Percentiles rank a stretch among this genome's conserved stretches.
phyloP scores from a whole-genome alignment of 2,888 invertebrate genomes.

The Eupithecia tripunctaria region DNA sequence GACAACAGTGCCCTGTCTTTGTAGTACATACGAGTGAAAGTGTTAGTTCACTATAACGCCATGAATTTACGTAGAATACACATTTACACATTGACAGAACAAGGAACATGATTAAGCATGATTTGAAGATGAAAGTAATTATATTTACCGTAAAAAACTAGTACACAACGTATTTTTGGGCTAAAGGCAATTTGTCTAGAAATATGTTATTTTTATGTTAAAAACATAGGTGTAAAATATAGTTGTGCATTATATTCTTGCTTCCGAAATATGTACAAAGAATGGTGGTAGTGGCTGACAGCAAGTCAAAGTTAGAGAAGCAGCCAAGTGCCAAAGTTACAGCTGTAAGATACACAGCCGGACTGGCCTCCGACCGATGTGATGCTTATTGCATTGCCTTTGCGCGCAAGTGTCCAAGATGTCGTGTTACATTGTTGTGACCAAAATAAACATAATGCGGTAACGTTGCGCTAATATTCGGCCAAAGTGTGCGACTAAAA shows the following conservation, averaged over 20 bases:
- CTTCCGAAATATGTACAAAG: neutral
- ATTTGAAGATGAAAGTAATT: too few species aligned
- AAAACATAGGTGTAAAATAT: neutral
- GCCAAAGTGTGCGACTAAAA: too few species aligned
- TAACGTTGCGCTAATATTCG: neutral
- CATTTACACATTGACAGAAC: too few species aligned
- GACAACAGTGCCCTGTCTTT: too few species aligned
- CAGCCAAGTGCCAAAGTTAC: slow-evolving; percentile 40
- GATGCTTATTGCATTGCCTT: slow-evolving; percentile 37
- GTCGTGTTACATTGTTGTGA: slow-evolving; percentile 16
- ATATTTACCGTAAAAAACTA: too few species aligned
- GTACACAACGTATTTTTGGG: too few species aligned
- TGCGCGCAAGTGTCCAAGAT: slow-evolving; percentile 49
- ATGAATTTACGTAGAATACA: neutral
- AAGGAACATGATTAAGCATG: too few species aligned
- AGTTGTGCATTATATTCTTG: neutral
- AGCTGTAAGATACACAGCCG: slow-evolving; percentile 36
- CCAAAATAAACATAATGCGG: neutral
- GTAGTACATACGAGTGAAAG: too few species aligned
- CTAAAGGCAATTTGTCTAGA: too few species aligned
- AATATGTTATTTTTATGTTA: neutral
- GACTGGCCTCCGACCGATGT: slow-evolving; percentile 30
- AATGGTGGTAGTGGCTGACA: slow-evolving; percentile 45
- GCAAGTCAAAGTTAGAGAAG: slow-evolving; percentile 37
- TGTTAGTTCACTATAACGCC: too few species aligned